Conservation (phyloP, 2,888 invertebrate genomes). For the Caenorhabditis macrosperma region DNA sequence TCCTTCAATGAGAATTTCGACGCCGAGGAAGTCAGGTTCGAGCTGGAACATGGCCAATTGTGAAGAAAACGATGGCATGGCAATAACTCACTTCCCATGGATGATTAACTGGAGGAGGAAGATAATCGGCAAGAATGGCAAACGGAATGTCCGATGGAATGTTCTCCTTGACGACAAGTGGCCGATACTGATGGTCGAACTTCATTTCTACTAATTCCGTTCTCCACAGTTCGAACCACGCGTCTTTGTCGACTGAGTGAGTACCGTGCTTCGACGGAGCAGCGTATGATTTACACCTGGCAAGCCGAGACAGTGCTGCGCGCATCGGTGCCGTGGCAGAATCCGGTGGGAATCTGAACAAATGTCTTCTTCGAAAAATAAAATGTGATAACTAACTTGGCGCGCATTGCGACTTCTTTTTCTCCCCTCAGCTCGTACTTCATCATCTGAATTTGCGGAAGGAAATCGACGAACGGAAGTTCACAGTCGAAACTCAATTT, state of each 20-base stretch:
- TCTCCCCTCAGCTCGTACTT: constrained; percentile 57
- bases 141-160: constrained; percentile 62
- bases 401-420: constrained; percentile 58
- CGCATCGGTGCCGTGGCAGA: constrained; percentile 62
- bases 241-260: constrained; percentile 53
- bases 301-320: constrained; percentile 54
- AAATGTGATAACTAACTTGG: constrained; percentile 32
- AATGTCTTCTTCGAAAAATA: not conserved
- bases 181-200: constrained; percentile 73
- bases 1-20: constrained; percentile 95
- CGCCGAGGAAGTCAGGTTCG: constrained; percentile 90
- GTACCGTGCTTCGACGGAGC: constrained; percentile 45
- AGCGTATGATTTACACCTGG: constrained; percentile 57
- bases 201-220: constrained; percentile 70
- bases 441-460: constrained; percentile 91
- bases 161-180: constrained; percentile 47
- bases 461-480: constrained; percentile 93
- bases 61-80: not conserved
- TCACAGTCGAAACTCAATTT: constrained; percentile 85
- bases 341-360: constrained; percentile 56
- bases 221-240: constrained; percentile 75
- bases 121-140: constrained; percentile 39
- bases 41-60: constrained; percentile 84
- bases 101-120: constrained; percentile 56
- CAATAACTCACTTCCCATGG: constrained; percentile 65